These are phyloP conservation scores for Spongilla lacustris DNA, from an alignment of 37 sponge, comb jelly and placozoan genomes.

Conservation along the genomic window DNA sequence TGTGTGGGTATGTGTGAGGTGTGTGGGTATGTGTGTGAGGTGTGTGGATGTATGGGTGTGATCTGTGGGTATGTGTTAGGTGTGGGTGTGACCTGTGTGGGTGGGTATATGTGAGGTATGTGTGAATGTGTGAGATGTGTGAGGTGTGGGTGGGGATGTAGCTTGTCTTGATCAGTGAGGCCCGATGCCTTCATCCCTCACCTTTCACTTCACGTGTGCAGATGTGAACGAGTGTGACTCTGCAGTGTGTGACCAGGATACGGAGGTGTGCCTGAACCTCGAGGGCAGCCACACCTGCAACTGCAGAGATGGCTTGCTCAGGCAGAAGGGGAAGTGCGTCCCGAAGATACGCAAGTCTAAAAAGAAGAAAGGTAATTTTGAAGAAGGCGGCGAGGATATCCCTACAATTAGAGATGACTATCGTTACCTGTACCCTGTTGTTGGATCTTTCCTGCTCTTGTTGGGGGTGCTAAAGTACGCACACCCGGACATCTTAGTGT, in stretches of 20 bases:
- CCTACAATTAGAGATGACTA: not conserved
- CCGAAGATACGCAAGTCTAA: slow-evolving; percentile 39
- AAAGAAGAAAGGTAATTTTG: slow-evolving; percentile 23
- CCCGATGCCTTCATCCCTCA: too few species aligned
- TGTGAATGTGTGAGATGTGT: too few species aligned
- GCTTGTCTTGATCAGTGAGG: too few species aligned
- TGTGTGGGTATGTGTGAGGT: too few species aligned
- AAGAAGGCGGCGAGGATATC: slow-evolving; percentile 16
- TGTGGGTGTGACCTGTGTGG: too few species aligned
- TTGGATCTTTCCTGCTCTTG: not conserved
- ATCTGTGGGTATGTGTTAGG: too few species aligned
- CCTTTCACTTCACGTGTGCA: slow-evolving; percentile 3
- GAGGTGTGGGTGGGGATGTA: too few species aligned
- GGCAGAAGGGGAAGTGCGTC: slow-evolving; percentile 68
- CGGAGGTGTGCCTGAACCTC: slow-evolving; percentile 67
- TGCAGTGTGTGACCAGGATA: slow-evolving; percentile 57
- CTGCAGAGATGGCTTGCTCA: slow-evolving; percentile 67
- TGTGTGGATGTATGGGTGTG: too few species aligned
- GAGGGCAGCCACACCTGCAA: slow-evolving; percentile 71
- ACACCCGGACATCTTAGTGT: not conserved
- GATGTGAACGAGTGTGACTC: slow-evolving; percentile 73
- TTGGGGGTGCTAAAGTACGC: not conserved
- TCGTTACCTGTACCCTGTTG: not conserved
- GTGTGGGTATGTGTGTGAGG: too few species aligned
- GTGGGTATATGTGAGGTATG: too few species aligned